These are phyloP conservation scores for Malacoraja senta DNA, from an alignment of 2,797 vertebrate genomes.

Conservation along the genomic window DNA sequence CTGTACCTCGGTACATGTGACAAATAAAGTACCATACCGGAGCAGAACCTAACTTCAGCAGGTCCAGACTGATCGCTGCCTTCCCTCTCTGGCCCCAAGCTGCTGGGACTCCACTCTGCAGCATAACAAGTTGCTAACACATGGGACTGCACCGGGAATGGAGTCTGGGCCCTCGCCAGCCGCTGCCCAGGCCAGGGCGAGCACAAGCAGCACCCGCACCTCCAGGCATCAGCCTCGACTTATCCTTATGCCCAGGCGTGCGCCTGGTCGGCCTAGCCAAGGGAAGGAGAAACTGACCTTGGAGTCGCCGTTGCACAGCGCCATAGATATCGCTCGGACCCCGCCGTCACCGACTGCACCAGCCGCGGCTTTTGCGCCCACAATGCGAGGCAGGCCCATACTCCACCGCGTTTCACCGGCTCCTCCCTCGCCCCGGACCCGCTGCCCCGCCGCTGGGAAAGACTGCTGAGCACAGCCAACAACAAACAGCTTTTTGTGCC, in stretches of 20 bases:
- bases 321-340: conserved; percentile 65
- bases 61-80: neutral
- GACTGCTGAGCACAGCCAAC: conserved; percentile 20
- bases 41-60: neutral
- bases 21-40: too few relatives aligned
- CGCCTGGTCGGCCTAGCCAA: neutral
- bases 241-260: neutral
- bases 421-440: conserved; percentile 43
- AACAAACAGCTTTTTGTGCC: too few relatives aligned
- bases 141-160: too few relatives aligned
- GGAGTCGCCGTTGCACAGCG: conserved; percentile 93
- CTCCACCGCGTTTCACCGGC: conserved; percentile 52
- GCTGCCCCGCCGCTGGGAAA: conserved; percentile 48
- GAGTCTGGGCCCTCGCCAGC: neutral
- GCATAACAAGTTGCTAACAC: neutral
- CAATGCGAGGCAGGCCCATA: conserved; percentile 38
- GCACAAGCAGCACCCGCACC: neutral
- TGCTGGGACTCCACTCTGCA: neutral
- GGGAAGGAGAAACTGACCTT: conserved; percentile 73
- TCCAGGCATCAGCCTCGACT: neutral
- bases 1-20: too few relatives aligned
- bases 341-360: conserved; percentile 49
- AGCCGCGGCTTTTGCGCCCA: conserved; percentile 48
- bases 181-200: neutral
- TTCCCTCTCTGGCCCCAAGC: neutral